Base-by-base conservation (phyloP, 2,888 invertebrate genomes). In the Uropetala carovei region DNA sequence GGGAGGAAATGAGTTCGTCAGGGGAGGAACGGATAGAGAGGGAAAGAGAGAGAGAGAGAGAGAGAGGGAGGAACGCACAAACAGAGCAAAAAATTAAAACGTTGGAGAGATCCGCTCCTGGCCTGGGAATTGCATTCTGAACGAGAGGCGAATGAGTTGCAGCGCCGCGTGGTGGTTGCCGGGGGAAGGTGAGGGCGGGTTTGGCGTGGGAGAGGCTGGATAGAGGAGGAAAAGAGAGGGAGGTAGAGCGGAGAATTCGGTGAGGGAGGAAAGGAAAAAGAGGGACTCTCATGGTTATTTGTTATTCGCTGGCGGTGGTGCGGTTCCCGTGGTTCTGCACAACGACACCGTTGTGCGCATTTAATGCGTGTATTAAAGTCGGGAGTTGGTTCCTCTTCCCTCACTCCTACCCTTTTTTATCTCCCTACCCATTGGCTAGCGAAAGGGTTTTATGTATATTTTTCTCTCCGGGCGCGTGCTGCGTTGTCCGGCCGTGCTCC, bases 281-380 rank as follows among this genome's bases (percentile, higher is more conserved):
- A 68, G 64, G n/a, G 30, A 43, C 89, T 64, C 43, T 30, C 89
- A 83, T 57, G 64, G 89, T 89, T 89, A 89, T 89, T 89, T 89
- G 89, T 89, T 89, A 89, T 89, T 89, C 89, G 64, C 89, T 89
- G 89, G 89, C 89, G 64, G 89, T 64, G 60, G 60, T 89, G 89
- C 64, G 89, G 89, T 89, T 64, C 27, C 86, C 18, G 85, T 85
- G 85, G 57, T 85, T 58, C 89, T n/a, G 89, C 64, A 64, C 89
- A 64, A 60, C 43, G 89, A 43, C 43, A 43, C 43, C 89, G 89
- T 68, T 89, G 64, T 43, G 89, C 89, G 89, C 89, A 89, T 89
- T 89, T 89, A 89, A 89, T 89, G 60, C 64, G 89, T 43, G 89
- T 68, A 89, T 89, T 89, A 89, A 89, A 89, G 89, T 86, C 86